Evolutionary conservation across 1,140 invertebrate genomes (phyloP), one percentile per base, ranked within the genome.

Genomic region (Leptestheria dahalacensis): DNA sequence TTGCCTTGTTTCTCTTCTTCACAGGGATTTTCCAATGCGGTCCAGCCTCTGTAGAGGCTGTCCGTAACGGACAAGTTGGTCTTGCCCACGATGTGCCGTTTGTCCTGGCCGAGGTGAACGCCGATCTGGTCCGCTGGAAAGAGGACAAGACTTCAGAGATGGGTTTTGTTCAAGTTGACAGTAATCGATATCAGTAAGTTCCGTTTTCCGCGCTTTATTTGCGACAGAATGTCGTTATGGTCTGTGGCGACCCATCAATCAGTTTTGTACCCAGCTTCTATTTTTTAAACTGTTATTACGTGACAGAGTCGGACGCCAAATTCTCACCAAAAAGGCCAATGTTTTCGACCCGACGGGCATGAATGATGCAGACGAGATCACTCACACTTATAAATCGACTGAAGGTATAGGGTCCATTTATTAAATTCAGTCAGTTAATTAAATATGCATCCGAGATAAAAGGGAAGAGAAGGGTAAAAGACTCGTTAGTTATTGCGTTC

Each of bases 41-140:
- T 0, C 82, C 82, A 24, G 77, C 80, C 0, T 78, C 81, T 0
- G 64, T 83, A 21, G 78, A 76, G 57, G 86, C 86, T 33, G 78
- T 90, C 0, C 76, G 81, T 28, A 76, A 78, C 55, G 86, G 86
- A 9, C 80, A 87, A 70, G 79, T 87, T 18, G 82, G 83, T 26
- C 78, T 83, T 57, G 73, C 79, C 57, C 88, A 83, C 66, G 86
- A 89, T 66, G 81, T 79, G 1, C 77, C 79, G 1, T 88, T 88
- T 69, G 78, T 88, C 41, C 85, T 84, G 69, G 79, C 83, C 48
- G 83, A 87, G 71, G 80, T 90, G 2, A 88, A 89, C 68, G 82
- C 85, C 2, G 86, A 89, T 65, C 71, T 83, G 25, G 80, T 84
- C 55, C 78, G 80, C 67, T 83, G 81, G 70, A 77, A 78, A 68